Percentiles rank a stretch among this genome's conserved stretches.
Evolutionary conservation across 2,113 vertebrate species (phyloP).

Genomic region (Osmerus eperlanus): DNA sequence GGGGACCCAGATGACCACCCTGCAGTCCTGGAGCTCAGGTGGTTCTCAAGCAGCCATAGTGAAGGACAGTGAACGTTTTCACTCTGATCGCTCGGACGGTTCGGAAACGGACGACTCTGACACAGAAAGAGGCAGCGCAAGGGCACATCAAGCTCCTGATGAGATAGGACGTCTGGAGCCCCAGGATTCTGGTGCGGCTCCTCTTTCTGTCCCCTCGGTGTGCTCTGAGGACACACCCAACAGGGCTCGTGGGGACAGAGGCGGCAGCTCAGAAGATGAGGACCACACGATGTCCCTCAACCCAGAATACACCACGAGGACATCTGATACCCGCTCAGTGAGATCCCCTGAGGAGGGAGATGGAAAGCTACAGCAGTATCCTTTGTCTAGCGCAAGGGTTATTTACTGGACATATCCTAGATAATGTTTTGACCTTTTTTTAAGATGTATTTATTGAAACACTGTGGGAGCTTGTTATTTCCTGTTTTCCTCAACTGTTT

Average conservation of each 20-base stretch:
- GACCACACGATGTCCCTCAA: neutral
- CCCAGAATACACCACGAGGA: neutral
- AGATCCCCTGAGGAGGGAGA: too few species aligned
- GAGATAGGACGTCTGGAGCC: conserved; percentile 1
- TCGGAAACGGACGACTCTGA: conserved; percentile 32
- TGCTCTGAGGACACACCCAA: conserved; percentile 10
- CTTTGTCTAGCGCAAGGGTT: too few species aligned
- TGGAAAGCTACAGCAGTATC: too few species aligned
- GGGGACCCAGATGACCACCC: neutral
- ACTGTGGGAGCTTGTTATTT: neutral
- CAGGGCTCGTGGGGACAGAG: conserved; percentile 5
- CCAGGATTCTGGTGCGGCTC: neutral
- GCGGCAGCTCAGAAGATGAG: conserved; percentile 18
- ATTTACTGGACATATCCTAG: too few species aligned
- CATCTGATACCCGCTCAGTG: too few species aligned
- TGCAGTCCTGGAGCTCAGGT: neutral
- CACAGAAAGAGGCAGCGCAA: conserved; percentile 22
- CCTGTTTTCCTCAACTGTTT: conserved; percentile 62
- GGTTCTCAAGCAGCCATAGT: neutral
- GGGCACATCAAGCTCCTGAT: neutral
- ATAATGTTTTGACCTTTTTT: too few species aligned
- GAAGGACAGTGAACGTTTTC: conserved; percentile 5
- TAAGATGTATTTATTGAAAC: neutral
- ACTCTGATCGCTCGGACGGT: conserved; percentile 25
- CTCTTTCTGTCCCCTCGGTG: conserved; percentile 3